phyloP scores from a whole-genome alignment of 1,140 invertebrate genomes.

The Dendrolimus kikuchii region DNA sequence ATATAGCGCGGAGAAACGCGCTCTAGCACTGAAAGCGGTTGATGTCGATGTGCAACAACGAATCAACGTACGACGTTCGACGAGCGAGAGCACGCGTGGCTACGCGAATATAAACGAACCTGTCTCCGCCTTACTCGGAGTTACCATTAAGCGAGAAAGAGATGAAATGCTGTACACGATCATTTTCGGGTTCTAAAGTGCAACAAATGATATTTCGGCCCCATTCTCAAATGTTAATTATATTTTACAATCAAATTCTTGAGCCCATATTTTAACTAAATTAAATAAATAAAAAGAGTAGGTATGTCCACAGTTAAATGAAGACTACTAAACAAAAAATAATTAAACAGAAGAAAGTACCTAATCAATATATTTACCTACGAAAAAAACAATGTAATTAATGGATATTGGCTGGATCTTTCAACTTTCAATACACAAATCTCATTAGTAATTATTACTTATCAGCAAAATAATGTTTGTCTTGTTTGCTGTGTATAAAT shows the following conservation, averaged over 20 bases:
- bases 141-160: conserved; percentile 32
- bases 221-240: conserved; percentile 5
- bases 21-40: conserved; percentile 66
- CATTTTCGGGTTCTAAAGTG: conserved; percentile 14
- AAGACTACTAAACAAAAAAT: too few species aligned
- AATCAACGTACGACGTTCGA: conserved; percentile 18
- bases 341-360: too few species aligned
- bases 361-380: too few species aligned
- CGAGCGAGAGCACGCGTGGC: conserved; percentile 41
- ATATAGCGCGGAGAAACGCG: conserved; percentile 66
- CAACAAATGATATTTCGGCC: conserved; percentile 18
- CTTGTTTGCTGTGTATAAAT: too few species aligned
- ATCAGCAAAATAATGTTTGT: neutral
- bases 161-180: conserved; percentile 21
- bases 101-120: conserved; percentile 50
- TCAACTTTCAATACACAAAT: too few species aligned
- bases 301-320: too few species aligned
- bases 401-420: too few species aligned
- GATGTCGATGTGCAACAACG: conserved; percentile 69
- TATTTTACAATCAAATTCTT: too few species aligned
- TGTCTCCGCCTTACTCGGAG: conserved; percentile 28
- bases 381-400: too few species aligned
- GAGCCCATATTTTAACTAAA: too few species aligned
- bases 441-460: neutral
- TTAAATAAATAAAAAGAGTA: too few species aligned